Conservation (phyloP, 1,140 invertebrate genomes). For the Stegodyphus dumicola region DNA sequence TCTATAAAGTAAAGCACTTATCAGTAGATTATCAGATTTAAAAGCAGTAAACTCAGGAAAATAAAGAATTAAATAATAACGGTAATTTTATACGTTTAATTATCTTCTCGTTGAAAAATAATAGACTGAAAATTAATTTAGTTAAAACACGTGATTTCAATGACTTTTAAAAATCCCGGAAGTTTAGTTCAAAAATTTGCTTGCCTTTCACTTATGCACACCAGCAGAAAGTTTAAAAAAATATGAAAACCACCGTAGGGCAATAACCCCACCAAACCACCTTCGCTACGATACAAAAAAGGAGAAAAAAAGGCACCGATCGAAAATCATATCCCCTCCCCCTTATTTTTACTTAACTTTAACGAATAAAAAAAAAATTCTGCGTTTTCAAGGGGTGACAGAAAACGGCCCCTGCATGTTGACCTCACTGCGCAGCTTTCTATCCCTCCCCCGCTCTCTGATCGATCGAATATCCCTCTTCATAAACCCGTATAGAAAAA, state of each 20-base stretch:
- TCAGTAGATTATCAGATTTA: too few species aligned
- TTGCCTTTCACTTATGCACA: too few species aligned
- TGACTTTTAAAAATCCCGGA: too few species aligned
- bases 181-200: too few species aligned
- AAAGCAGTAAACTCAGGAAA: too few species aligned
- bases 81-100: too few species aligned
- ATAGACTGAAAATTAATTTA: too few species aligned
- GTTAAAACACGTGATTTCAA: too few species aligned
- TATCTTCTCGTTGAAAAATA: too few species aligned
- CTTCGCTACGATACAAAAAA: slow-evolving; percentile 21
- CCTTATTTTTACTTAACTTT: slow-evolving; percentile 46
- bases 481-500: background rate
- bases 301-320: slow-evolving; percentile 30
- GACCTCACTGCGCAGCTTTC: slow-evolving; percentile 17
- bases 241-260: background rate
- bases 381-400: slow-evolving; percentile 50
- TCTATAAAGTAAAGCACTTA: too few species aligned
- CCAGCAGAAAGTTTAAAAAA: background rate
- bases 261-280: slow-evolving; percentile 55
- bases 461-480: slow-evolving; percentile 35
- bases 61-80: too few species aligned
- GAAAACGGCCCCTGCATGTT: slow-evolving; percentile 31
- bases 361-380: slow-evolving; percentile 28
- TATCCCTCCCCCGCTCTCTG: slow-evolving; percentile 42
- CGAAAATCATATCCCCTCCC: slow-evolving; percentile 27